Evolutionary conservation across 2,888 invertebrate species (phyloP), one percentile per base, ranked within the genome.

Genomic region (Troides helena): DNA sequence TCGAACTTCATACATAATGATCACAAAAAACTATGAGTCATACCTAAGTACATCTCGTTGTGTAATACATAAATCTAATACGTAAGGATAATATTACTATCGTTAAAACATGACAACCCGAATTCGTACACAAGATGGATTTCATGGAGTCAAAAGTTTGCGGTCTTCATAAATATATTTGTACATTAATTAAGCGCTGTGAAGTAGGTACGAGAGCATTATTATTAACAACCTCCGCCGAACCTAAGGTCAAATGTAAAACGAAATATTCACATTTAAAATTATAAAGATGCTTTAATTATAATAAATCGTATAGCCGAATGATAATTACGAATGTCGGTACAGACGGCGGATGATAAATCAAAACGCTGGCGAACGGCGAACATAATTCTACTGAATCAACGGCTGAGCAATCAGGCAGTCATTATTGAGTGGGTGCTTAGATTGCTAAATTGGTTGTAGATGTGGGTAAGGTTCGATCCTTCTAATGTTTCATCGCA

Each of bases 371-470:
- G 84, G 85, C 81, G 81, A 85, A 85, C 81, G 79, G 82, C 76
- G 75, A 78, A 80, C 81, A 87, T 87, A 87, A 85, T 86, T 83
- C 84, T 80, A 85, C 78, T 89, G 88, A 91, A 90, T 89, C 87
- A 87, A 82, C 78, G 80, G 79, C 79, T 82, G 80, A 84, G 85
- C 85, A 86, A 86, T 86, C 84, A 83, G 81, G 86, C 84, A 83
- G 83, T 84, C 81, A 85, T 86, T 85, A 81, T 77, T 77, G 81
- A 80, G 90, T 90, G 90, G 90, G 89, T 85, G 89, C 87, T 79
- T 77, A 81, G 80, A 85, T 85, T 84, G 83, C 83, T 85, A 85
- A 87, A 86, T 72, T 85, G 82, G 80, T 79, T 77, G 74, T 77
- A 77, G 69, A 80, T 79, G 80, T 81, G 80, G 78, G 77, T 75